A percentile compares a stretch with the other conserved stretches of the same genome.
Conservation (phyloP, 2,797 vertebrate genomes). For the Chromis chromis region DNA sequence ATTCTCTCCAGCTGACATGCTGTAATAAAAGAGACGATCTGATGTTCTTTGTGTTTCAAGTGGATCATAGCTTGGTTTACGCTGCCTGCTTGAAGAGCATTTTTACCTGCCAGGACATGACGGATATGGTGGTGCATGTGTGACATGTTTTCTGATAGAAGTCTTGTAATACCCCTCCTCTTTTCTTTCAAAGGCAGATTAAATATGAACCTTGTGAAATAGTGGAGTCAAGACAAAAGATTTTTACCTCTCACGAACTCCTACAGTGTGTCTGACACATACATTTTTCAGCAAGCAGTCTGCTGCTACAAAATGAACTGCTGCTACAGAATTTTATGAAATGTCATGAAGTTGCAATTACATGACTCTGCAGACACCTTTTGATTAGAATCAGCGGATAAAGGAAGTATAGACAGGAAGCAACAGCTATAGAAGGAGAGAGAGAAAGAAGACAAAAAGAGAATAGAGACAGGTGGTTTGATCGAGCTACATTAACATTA, state of each 20-base stretch:
- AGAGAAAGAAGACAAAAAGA: too few relatives aligned
- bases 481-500: too few relatives aligned
- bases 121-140: slow-evolving; percentile 17
- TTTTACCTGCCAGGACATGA: slow-evolving; percentile 24
- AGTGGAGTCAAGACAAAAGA: background rate
- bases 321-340: too few relatives aligned
- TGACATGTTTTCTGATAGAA: slow-evolving; percentile 24
- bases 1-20: slow-evolving; percentile 60
- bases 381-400: too few relatives aligned
- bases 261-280: too few relatives aligned
- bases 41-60: slow-evolving; percentile 58
- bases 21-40: slow-evolving; percentile 58
- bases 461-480: too few relatives aligned
- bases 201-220: slow-evolving; percentile 8
- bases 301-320: too few relatives aligned
- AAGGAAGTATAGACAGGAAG: too few relatives aligned
- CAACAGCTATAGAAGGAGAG: too few relatives aligned
- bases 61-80: slow-evolving; percentile 51
- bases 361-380: too few relatives aligned
- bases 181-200: slow-evolving; percentile 25
- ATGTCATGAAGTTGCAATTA: too few relatives aligned
- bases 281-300: too few relatives aligned
- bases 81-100: slow-evolving; percentile 34
- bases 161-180: background rate
- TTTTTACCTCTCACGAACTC: background rate